These are phyloP conservation scores for Zeugodacus cucurbitae DNA, from an alignment of 1,140 invertebrate species.

Conservation along the genomic window DNA sequence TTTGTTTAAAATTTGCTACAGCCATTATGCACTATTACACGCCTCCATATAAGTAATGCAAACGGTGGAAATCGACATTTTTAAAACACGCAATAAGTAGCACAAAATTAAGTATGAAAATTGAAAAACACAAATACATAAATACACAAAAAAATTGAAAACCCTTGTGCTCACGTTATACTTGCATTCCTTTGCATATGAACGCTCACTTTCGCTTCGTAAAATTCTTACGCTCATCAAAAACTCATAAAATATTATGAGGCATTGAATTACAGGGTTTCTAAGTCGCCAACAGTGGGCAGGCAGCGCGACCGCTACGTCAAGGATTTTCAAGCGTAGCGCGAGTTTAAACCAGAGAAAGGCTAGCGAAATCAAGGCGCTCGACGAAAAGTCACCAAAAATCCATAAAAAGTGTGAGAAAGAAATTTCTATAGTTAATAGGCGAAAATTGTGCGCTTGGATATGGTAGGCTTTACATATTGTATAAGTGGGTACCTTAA, in stretches of 20 bases:
- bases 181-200: background rate
- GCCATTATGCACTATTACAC: background rate
- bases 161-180: background rate
- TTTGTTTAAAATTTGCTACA: background rate
- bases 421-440: background rate
- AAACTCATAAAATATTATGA: conserved; percentile 46
- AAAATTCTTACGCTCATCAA: conserved; percentile 45
- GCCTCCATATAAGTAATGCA: background rate
- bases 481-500: too few relatives aligned
- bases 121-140: background rate
- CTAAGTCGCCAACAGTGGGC: background rate
- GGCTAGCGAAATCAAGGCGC: background rate
- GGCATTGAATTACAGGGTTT: conserved; percentile 39
- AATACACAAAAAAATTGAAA: too few relatives aligned
- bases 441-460: background rate
- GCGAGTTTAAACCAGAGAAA: background rate
- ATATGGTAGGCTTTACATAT: background rate
- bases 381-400: background rate
- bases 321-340: background rate
- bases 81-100: background rate
- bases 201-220: background rate
- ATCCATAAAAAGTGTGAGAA: background rate
- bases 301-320: background rate
- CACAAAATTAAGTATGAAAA: background rate
- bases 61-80: background rate